Percentiles rank a stretch among this genome's conserved stretches.
phyloP scores from a whole-genome alignment of 2,888 invertebrate genomes.

The Thymelicus acteon region DNA sequence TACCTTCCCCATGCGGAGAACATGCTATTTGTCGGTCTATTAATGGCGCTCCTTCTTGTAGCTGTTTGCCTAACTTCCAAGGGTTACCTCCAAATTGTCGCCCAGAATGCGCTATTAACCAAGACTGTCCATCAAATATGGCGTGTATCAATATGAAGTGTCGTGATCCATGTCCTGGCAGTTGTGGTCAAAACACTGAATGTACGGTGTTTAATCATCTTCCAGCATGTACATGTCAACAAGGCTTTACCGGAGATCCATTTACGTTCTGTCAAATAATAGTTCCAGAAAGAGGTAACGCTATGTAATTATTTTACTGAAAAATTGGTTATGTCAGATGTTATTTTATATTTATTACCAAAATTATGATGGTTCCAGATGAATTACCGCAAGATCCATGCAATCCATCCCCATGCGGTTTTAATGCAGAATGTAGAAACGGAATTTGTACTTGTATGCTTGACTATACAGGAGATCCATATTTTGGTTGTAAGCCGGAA shows the following conservation, averaged over 20 bases:
- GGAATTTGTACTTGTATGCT: slow-evolving; percentile 88
- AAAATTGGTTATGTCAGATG: background rate
- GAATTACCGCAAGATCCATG: slow-evolving; percentile 85
- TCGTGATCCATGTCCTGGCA: slow-evolving; percentile 89
- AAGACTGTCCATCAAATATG: slow-evolving; percentile 88
- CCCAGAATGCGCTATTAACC: slow-evolving; percentile 89
- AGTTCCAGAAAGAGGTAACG: slow-evolving; percentile 73
- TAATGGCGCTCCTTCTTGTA: slow-evolving; percentile 87
- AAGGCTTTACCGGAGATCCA: slow-evolving; percentile 91
- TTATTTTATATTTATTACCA: background rate
- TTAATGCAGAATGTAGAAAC: slow-evolving; percentile 86
- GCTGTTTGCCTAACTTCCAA: slow-evolving; percentile 86
- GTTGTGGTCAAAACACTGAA: slow-evolving; percentile 87
- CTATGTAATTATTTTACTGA: background rate
- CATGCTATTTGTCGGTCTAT: slow-evolving; percentile 86
- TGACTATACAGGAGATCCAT: slow-evolving; percentile 91
- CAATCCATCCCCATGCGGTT: slow-evolving; percentile 89
- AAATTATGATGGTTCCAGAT: slow-evolving; percentile 58
- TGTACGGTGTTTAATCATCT: slow-evolving; percentile 88
- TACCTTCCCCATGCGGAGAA: slow-evolving; percentile 89
- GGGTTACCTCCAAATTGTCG: slow-evolving; percentile 90
- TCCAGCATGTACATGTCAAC: slow-evolving; percentile 88
- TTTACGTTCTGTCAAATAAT: slow-evolving; percentile 86
- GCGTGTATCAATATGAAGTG: slow-evolving; percentile 91
- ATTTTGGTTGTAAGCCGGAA: slow-evolving; percentile 90